Conservation (phyloP, 1,140 invertebrate genomes). For the Neodiprion virginianus region DNA sequence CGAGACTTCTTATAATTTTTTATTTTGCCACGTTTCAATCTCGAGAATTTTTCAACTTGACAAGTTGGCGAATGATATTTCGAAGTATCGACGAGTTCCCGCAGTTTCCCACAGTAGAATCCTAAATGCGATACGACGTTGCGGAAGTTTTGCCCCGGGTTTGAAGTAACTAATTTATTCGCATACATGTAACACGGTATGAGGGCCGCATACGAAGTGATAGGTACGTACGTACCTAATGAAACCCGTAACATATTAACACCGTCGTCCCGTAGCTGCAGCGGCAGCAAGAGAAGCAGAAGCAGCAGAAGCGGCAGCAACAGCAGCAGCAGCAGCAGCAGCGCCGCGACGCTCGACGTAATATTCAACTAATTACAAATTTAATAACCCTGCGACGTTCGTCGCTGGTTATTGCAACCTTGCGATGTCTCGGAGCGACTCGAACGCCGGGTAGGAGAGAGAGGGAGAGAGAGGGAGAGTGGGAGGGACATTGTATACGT, state of each 20-base stretch:
- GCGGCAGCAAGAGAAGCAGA: not conserved
- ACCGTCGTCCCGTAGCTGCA: slow-evolving; percentile 19
- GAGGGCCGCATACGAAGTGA: slow-evolving; percentile 22
- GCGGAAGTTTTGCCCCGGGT: not conserved
- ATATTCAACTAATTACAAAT: slow-evolving; percentile 55
- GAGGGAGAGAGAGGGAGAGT: not conserved
- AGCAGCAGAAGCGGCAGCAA: too few relatives aligned
- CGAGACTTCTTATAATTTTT: too few relatives aligned
- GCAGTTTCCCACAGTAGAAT: too few relatives aligned
- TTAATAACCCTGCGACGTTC: slow-evolving; percentile 44
- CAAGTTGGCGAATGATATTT: too few relatives aligned
- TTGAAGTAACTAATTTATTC: slow-evolving; percentile 42
- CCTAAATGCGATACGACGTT: too few relatives aligned
- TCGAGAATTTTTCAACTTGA: too few relatives aligned
- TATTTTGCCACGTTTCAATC: too few relatives aligned
- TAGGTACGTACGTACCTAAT: slow-evolving; percentile 36
- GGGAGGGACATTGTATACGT: slow-evolving; percentile 16
- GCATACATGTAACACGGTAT: slow-evolving; percentile 22
- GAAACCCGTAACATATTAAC: slow-evolving; percentile 47
- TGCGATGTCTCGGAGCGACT: slow-evolving; percentile 28
- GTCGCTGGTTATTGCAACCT: slow-evolving; percentile 38
- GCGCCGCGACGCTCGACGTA: slow-evolving; percentile 38
- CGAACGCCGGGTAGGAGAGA: slow-evolving; percentile 8
- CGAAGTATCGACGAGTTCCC: too few relatives aligned
- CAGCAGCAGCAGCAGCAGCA: not conserved